Percentiles rank a stretch among this genome's conserved stretches.
Conservation (phyloP, 2,113 vertebrate species). For the Pygoscelis adeliae region DNA sequence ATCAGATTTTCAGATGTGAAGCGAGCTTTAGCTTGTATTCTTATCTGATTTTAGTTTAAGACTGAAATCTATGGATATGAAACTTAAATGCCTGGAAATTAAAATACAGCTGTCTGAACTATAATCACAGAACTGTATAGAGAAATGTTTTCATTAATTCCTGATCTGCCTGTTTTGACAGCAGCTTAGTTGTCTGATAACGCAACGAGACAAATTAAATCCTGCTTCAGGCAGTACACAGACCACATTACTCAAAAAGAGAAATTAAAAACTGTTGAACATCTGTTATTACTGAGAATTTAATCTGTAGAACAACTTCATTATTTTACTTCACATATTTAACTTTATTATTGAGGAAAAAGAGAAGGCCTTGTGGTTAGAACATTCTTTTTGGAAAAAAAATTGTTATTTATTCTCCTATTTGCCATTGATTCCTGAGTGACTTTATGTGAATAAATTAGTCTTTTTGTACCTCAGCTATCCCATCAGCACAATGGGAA, state of each 20-base stretch:
- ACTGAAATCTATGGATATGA: neutral
- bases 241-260: conserved; percentile 56
- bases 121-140: neutral
- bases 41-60: conserved; percentile 30
- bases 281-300: conserved; percentile 55
- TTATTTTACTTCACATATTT: conserved; percentile 42
- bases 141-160: conserved; percentile 60
- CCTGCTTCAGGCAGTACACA: conserved; percentile 46
- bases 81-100: conserved; percentile 26
- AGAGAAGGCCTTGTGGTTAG: neutral
- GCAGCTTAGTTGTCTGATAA: conserved; percentile 65
- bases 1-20: conserved; percentile 17
- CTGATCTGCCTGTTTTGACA: conserved; percentile 54
- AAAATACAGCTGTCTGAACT: conserved; percentile 31
- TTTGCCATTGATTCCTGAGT: neutral
- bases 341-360: neutral
- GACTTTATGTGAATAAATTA: neutral
- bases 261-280: conserved; percentile 64
- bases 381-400: neutral
- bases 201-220: conserved; percentile 51
- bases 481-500: neutral
- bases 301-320: conserved; percentile 48
- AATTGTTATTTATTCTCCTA: neutral
- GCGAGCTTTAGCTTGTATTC: neutral
- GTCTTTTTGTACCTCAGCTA: neutral